Evolutionary conservation across 2,888 invertebrate species (phyloP), one percentile per base, ranked within the genome.

Genomic region (Ceramica pisi): DNA sequence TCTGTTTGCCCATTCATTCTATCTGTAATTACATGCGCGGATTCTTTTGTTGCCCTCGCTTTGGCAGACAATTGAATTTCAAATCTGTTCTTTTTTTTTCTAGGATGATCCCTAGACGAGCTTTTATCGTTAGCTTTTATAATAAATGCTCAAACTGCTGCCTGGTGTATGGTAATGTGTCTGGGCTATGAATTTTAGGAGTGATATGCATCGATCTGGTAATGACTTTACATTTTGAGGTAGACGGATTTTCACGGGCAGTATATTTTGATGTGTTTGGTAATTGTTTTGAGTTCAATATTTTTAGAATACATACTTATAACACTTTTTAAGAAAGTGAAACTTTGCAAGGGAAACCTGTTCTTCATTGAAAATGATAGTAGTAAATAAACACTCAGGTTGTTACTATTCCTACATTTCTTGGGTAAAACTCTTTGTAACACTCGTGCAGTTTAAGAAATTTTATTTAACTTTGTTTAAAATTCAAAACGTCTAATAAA

Each of bases 51-150:
- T 89, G 87, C 89, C 87, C 82, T 82, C 83, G 86, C 88, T 90
- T 90, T 87, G 80, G 88, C 87, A 91, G 90, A 92, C 91, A 92
- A 93, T 92, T 91, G 90, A 91, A 91, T 91, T 91, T 90, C 83
- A 89, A 91, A 92, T 90, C 81, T 78, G 84, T 87, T 89, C 84
- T 82, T 88, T 87, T 88, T 26, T 86, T 86, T 88, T 12, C 77
- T 84, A 56, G 71, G 87, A 88, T 89, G 86, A 90, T 91, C 87
- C 83, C 84, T 71, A 84, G 83, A 84, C 75, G 59, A 48, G 51
- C 31, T 82, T 81, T 74, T 74, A 83, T 84, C 81, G 86, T 73
- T 86, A 80, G 78, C 71, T 85, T 87, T 87, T 85, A 87, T 82
- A 80, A 80, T 78, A 78, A 83, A 80, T 67, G 74, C 68, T 71